These are phyloP conservation scores for Ramphastos sulfuratus DNA, from an alignment of 2,113 vertebrate genomes.

Conservation along the genomic window DNA sequence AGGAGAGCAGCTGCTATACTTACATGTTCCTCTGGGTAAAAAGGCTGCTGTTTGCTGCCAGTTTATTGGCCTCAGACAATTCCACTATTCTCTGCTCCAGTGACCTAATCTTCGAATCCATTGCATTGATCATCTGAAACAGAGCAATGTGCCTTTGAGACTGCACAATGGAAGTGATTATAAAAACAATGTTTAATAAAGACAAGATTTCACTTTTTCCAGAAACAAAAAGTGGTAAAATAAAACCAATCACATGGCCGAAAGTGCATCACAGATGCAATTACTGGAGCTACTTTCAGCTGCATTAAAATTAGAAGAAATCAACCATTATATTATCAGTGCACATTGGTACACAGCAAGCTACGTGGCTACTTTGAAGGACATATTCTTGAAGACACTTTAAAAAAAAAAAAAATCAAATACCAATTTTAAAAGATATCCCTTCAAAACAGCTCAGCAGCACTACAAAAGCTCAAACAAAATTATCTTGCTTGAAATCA, in stretches of 20 bases:
- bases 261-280: neutral
- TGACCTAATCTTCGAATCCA: conserved; percentile 97
- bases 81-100: conserved; percentile 98
- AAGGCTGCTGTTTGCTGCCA: conserved; percentile 97
- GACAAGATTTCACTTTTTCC: neutral
- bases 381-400: neutral
- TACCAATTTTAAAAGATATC: neutral
- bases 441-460: neutral
- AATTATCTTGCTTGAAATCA: conserved; percentile 28
- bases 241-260: neutral
- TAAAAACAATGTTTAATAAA: neutral
- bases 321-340: neutral
- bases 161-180: neutral
- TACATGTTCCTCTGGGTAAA: conserved; percentile 99
- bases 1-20: conserved; percentile 64
- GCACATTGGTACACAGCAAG: neutral
- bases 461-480: neutral
- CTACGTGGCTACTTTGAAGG: neutral
- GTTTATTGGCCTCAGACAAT: conserved; percentile 95
- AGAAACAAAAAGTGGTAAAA: neutral
- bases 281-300: neutral
- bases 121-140: conserved; percentile 96
- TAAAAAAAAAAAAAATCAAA: neutral
- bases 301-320: neutral
- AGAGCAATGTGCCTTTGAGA: conserved; percentile 28